Evolutionary conservation across 1,140 invertebrate species (phyloP).

Genomic region (Phymastichus coffea): DNA sequence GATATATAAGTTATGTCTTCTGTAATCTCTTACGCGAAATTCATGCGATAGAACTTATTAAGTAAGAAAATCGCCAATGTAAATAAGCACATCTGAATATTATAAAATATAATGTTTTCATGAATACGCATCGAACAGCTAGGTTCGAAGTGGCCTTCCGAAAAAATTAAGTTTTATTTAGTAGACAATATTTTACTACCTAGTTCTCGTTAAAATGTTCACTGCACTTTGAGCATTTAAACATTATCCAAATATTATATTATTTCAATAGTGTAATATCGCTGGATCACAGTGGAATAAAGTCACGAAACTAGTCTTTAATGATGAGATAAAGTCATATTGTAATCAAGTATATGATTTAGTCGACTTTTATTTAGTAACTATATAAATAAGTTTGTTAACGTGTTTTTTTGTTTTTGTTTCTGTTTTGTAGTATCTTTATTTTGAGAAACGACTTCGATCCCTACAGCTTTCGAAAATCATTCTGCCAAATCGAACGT

Average conservation of each 20-base stretch:
- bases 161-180: no score
- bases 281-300: neutral
- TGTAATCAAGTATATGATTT: no score
- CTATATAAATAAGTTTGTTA: constrained; percentile 10
- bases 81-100: no score
- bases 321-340: neutral
- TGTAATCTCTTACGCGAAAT: neutral
- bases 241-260: neutral
- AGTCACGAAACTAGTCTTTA: constrained; percentile 22
- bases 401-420: neutral
- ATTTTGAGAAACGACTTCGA: constrained; percentile 11
- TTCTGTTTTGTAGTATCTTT: neutral
- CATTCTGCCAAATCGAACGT: neutral
- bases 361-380: neutral
- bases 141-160: no score
- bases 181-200: no score
- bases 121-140: no score
- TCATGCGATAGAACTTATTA: constrained; percentile 13
- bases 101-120: no score
- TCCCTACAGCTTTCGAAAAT: neutral
- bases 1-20: constrained; percentile 8
- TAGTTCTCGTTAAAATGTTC: no score
- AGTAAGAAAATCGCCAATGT: no score
- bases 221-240: no score
- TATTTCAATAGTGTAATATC: neutral